Evolutionary conservation across 2,113 vertebrate genomes (phyloP).

Genomic region (Dipodomys ordii): DNA sequence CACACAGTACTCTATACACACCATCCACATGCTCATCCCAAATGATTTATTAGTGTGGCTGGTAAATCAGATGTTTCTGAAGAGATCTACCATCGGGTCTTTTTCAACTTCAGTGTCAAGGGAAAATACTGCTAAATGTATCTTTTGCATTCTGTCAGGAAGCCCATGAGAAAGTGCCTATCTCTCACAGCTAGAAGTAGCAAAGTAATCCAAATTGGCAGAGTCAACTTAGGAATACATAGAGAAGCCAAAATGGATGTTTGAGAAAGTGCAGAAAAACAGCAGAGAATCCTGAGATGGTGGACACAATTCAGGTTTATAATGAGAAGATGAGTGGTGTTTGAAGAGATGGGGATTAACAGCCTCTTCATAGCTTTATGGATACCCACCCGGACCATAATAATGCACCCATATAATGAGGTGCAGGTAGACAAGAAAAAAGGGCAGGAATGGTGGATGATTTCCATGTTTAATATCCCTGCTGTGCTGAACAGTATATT

Average conservation of each 20-base stretch:
- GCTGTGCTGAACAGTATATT: background rate
- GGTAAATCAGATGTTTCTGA: no score
- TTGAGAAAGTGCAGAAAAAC: background rate
- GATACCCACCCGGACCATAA: no score
- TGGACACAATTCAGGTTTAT: slow-evolving; percentile 88
- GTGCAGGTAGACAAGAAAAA: background rate
- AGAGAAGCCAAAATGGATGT: background rate
- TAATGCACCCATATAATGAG: background rate
- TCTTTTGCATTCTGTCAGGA: slow-evolving; percentile 73
- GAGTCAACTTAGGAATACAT: background rate
- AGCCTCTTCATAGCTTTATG: background rate
- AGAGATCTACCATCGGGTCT: no score
- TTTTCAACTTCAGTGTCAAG: no score
- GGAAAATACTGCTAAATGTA: no score
- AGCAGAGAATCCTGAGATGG: slow-evolving; percentile 77
- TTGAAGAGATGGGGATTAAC: slow-evolving; percentile 82
- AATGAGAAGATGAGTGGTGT: slow-evolving; percentile 39
- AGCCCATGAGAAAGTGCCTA: slow-evolving; percentile 88
- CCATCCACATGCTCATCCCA: no score
- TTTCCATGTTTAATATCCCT: background rate
- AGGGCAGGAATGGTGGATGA: background rate
- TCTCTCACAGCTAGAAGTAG: slow-evolving; percentile 88
- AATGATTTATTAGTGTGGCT: no score
- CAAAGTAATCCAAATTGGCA: slow-evolving; percentile 77
- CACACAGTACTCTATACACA: no score